A percentile compares a stretch with the other conserved stretches of the same genome.
phyloP scores from a whole-genome alignment of 2,113 vertebrate genomes.

The Porphyrio hochstetteri region DNA sequence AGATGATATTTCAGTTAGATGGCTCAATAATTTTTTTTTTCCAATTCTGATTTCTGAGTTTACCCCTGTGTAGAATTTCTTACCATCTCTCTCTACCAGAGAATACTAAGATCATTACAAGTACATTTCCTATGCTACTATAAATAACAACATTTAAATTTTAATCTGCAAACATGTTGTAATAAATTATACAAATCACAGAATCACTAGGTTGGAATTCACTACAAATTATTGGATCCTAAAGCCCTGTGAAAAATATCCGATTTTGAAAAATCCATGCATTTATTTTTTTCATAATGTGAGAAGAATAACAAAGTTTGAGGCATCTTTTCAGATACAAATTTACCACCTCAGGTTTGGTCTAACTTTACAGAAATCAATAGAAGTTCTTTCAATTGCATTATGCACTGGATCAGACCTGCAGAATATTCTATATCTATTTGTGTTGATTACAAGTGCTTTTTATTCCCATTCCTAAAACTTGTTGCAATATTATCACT shows the following conservation, averaged over 20 bases:
- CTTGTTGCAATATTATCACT: neutral
- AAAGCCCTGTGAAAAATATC: neutral
- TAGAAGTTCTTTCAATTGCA: neutral
- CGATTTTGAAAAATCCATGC: neutral
- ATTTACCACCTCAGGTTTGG: neutral
- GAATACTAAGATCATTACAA: neutral
- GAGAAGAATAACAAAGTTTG: neutral
- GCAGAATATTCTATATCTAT: slow-evolving; percentile 26
- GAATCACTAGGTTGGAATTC: neutral
- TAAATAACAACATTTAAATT: slow-evolving; percentile 27
- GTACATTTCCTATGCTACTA: neutral
- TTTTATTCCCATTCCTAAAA: neutral
- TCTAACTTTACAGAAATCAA: neutral
- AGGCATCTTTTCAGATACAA: neutral
- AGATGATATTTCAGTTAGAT: neutral
- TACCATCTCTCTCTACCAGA: neutral
- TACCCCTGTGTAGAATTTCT: neutral
- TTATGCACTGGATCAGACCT: slow-evolving; percentile 24
- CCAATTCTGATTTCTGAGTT: neutral
- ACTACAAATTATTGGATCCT: neutral
- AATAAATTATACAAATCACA: slow-evolving; percentile 4
- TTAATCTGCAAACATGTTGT: neutral
- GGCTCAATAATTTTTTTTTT: neutral
- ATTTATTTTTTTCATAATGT: neutral
- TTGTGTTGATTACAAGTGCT: slow-evolving; percentile 5